A percentile compares a stretch with the other conserved stretches of the same genome.
phyloP scores from a whole-genome alignment of 1,140 invertebrate genomes.

The Drosophila mauritiana region DNA sequence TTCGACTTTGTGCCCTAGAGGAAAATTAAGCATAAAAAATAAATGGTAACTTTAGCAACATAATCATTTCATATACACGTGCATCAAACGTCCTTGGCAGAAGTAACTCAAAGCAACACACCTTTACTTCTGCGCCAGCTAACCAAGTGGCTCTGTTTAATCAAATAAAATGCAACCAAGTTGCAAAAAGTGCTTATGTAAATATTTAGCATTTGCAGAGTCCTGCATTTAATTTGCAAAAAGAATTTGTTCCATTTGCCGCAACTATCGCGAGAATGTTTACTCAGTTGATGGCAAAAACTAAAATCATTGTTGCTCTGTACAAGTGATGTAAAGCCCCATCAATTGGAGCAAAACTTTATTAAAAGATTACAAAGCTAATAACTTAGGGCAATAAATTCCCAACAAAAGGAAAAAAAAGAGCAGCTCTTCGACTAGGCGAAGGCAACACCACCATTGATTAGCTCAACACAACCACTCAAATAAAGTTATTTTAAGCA shows the following conservation, averaged over 20 bases:
- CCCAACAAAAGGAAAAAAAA: slow-evolving; percentile 5
- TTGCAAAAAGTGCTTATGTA: neutral
- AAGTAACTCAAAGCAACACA: neutral
- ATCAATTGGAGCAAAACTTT: slow-evolving; percentile 51
- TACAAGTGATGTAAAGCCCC: slow-evolving; percentile 14
- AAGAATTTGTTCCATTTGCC: slow-evolving; percentile 5
- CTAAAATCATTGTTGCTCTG: neutral
- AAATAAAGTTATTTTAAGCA: slow-evolving; percentile 38
- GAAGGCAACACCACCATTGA: slow-evolving; percentile 28
- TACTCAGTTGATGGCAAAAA: slow-evolving; percentile 7
- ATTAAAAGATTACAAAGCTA: slow-evolving; percentile 68
- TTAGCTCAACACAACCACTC: slow-evolving; percentile 56
- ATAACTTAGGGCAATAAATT: slow-evolving; percentile 62
- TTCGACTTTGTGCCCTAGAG: slow-evolving; percentile 46
- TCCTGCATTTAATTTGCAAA: neutral
- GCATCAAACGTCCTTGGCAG: slow-evolving; percentile 25
- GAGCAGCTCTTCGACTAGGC: slow-evolving; percentile 3
- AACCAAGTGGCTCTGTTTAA: slow-evolving; percentile 10
- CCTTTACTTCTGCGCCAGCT: neutral
- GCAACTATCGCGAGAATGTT: slow-evolving; percentile 17
- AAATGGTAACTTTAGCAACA: slow-evolving; percentile 48
- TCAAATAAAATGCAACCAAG: slow-evolving; percentile 6
- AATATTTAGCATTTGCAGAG: slow-evolving; percentile 1
- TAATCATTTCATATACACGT: slow-evolving; percentile 48
- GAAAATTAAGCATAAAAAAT: slow-evolving; percentile 23